Conservation (phyloP, 2,888 invertebrate genomes). For the Leistus spinibarbis region DNA sequence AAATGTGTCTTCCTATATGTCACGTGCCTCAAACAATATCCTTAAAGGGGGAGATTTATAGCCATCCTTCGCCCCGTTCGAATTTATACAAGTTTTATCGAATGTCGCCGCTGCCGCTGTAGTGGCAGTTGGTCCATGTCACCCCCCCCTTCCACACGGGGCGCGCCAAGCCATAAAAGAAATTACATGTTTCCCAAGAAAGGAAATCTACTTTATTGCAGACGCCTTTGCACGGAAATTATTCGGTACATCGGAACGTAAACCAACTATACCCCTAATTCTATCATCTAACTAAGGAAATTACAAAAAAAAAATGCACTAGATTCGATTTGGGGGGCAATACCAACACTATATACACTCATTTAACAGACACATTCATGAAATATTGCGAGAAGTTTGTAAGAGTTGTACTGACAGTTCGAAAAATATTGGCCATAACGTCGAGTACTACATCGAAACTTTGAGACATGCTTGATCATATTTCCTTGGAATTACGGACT, state of each 20-base stretch:
- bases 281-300: neutral
- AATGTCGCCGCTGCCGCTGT: slow-evolving; percentile 41
- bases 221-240: slow-evolving; percentile 18
- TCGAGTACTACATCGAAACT: no score
- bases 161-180: slow-evolving; percentile 24
- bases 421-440: no score
- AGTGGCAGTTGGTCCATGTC: slow-evolving; percentile 15
- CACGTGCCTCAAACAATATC: slow-evolving; percentile 56
- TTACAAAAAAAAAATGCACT: neutral
- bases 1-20: slow-evolving; percentile 47
- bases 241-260: slow-evolving; percentile 5
- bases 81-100: slow-evolving; percentile 56
- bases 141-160: neutral
- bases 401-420: no score
- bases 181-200: slow-evolving; percentile 33
- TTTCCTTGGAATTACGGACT: no score
- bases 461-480: no score
- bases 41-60: slow-evolving; percentile 52
- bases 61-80: slow-evolving; percentile 48
- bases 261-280: neutral
- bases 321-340: no score
- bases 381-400: neutral
- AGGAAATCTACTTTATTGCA: slow-evolving; percentile 31
- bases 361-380: neutral
- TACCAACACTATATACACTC: neutral